Base-by-base conservation (phyloP, 2,888 invertebrate genomes). In the Chaitophorus viminalis region DNA sequence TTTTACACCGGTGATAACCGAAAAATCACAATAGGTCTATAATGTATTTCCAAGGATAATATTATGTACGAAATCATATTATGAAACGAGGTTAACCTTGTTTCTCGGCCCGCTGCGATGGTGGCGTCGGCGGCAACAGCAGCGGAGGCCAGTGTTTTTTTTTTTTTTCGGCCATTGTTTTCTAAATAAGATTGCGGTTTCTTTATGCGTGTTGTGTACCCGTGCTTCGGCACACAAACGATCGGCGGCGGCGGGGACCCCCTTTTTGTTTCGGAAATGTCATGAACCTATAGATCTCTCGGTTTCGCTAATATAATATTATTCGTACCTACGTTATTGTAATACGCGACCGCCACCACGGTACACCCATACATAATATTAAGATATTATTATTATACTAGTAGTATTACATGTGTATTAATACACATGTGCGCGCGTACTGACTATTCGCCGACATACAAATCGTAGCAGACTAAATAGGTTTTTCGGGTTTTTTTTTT, bases 51-150 rank as follows among this genome's bases (percentile, higher is more conserved):
- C 86, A 86, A 86, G 86, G 86, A 86, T 86, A 86, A 70, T 85
- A 21, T 68, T 72, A 72, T 65, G 78, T 72, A 86, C 78, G 36
- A 86, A 86, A 78, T 78, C 70, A 36, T 39, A 72, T 78, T 54
- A 86, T 36, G 86, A 86, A 86, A 78, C 72, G 86, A 86, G 77
- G 86, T 86, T 86, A 78, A 86, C 86, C 78, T 86, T 86, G 86
- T 86, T 86, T 78, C 52, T 75, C n/a, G 70, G 52, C n/a, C 70
- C 46, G 78, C 46, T 39, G 46, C 46, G 11, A 46, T 14, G 33
- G 33, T 52, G 85, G 78, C 46, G 78, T 54, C 68, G 85, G 78
- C 46, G 78, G 78, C 54, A 33, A 25, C 31, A 18, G 70, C 31
- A 29, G 52, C 36, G 86, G 85, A 86, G 85, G 86, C 78, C 78